A percentile compares a stretch with the other conserved stretches of the same genome.
phyloP scores from a whole-genome alignment of 2,888 invertebrate genomes.

The Diloba caeruleocephala region DNA sequence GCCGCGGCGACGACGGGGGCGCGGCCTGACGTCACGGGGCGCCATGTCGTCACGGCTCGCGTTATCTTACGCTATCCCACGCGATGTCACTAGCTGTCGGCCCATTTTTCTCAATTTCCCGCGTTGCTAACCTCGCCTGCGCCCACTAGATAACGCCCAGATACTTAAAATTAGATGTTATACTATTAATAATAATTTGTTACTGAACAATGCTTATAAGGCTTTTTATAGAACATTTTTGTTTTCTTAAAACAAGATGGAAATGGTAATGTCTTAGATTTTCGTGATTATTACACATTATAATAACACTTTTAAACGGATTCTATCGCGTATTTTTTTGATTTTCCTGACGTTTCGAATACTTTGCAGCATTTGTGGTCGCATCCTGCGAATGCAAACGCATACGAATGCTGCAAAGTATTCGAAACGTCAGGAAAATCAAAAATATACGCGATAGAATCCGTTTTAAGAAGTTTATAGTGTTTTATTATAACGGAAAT shows the following conservation, averaged over 20 bases:
- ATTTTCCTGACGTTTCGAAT: too few relatives aligned
- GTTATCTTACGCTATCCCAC: slow-evolving; percentile 45
- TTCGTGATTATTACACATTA: too few relatives aligned
- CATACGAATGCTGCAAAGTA: too few relatives aligned
- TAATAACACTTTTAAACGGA: too few relatives aligned
- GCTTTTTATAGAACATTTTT: slow-evolving; percentile 19
- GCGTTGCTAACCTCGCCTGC: slow-evolving; percentile 73
- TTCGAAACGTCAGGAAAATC: too few relatives aligned
- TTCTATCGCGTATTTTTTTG: too few relatives aligned
- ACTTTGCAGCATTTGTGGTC: too few relatives aligned
- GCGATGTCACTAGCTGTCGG: slow-evolving; percentile 34
- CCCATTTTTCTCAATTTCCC: slow-evolving; percentile 80
- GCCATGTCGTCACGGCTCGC: slow-evolving; percentile 59
- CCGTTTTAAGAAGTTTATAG: too few relatives aligned
- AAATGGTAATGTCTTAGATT: too few relatives aligned
- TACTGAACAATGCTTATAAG: slow-evolving; percentile 12
- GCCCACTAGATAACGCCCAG: slow-evolving; percentile 72
- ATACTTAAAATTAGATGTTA: slow-evolving; percentile 66
- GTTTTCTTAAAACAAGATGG: slow-evolving; percentile 6
- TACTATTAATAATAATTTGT: slow-evolving; percentile 61
- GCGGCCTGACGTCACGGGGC: slow-evolving; percentile 69
- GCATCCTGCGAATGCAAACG: too few relatives aligned
- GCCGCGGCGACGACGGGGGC: slow-evolving; percentile 34
- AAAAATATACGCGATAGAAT: too few relatives aligned
- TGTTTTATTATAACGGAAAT: too few relatives aligned